phyloP scores from a whole-genome alignment of 2,797 vertebrate genomes.

The Muscicapa comitata region DNA sequence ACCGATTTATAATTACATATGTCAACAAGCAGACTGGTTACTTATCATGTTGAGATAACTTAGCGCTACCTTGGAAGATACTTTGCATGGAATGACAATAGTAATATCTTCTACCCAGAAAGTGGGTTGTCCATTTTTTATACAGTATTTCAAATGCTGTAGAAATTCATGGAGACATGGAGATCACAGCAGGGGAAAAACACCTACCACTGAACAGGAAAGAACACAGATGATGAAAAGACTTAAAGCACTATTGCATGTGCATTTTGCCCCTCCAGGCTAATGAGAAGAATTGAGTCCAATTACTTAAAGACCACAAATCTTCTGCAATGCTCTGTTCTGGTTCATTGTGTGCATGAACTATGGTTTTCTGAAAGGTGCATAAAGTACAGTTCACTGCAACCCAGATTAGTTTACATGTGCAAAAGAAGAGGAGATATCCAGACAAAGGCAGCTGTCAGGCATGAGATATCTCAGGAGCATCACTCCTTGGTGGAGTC shows the following conservation, averaged over 20 bases:
- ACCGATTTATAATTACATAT: not conserved
- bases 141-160: not conserved
- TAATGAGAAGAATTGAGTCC: not conserved
- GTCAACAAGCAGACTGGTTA: not conserved
- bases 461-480: not conserved
- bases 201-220: not conserved
- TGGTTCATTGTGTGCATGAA: not conserved
- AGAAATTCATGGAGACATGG: not conserved
- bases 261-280: not conserved
- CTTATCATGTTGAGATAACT: not conserved
- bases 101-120: not conserved
- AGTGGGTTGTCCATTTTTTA: not conserved
- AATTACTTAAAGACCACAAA: not conserved
- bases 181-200: not conserved
- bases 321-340: not conserved
- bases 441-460: not conserved
- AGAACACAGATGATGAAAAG: not conserved
- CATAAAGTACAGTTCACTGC: not conserved
- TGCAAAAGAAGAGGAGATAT: not conserved
- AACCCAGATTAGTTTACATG: not conserved
- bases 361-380: not conserved
- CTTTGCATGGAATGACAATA: not conserved
- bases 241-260: not conserved
- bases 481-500: rapidly evolving
- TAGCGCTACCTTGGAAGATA: not conserved